phyloP scores from a whole-genome alignment of 2,113 vertebrate genomes.

The Microcebus griseorufus region DNA sequence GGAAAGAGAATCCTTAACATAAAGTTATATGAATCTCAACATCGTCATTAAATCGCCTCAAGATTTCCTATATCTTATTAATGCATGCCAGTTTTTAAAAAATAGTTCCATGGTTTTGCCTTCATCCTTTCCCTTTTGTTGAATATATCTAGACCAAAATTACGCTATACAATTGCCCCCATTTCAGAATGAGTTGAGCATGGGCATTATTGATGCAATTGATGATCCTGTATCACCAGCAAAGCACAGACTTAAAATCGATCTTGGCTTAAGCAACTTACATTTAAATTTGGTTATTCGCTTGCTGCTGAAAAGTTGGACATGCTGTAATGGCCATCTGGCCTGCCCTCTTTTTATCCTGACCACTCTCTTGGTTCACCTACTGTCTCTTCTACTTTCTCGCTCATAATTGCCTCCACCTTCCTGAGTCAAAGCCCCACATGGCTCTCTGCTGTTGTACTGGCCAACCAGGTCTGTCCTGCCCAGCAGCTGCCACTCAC shows the following conservation, averaged over 20 bases:
- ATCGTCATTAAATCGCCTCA: background rate
- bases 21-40: conserved; percentile 1
- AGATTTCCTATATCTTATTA: background rate
- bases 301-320: background rate
- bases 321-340: background rate
- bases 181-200: background rate
- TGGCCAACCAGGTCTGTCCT: background rate
- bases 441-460: background rate
- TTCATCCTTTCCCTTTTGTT: conserved; percentile 1
- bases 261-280: background rate
- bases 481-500: background rate
- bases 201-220: background rate
- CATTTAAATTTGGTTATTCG: background rate
- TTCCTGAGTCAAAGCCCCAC: background rate
- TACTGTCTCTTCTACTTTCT: background rate
- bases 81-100: background rate
- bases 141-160: background rate
- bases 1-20: background rate
- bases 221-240: background rate
- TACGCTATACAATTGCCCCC: background rate
- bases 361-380: background rate
- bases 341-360: background rate
- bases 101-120: background rate
- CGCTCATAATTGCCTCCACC: background rate
- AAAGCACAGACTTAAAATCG: background rate